Conservation (phyloP, 1,140 invertebrate genomes). For the Lepidurus apus region DNA sequence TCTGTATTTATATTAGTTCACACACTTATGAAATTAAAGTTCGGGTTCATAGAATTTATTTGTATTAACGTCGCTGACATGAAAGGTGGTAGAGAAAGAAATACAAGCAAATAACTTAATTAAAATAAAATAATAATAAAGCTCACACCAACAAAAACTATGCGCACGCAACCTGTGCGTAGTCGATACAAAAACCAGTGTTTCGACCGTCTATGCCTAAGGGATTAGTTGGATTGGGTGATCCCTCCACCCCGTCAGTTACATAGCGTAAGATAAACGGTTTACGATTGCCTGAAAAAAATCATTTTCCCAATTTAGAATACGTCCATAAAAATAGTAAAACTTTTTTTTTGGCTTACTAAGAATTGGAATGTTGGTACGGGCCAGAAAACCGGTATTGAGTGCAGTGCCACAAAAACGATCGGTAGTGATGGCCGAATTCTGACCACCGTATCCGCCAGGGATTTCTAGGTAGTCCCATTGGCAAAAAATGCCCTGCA, state of each 20-base stretch:
- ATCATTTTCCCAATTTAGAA: background rate
- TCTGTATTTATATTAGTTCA: no score
- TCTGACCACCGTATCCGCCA: background rate
- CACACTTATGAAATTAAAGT: no score
- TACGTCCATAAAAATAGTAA: no score
- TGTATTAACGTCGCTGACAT: no score
- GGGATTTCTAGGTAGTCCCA: slow-evolving; percentile 11
- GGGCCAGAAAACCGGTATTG: background rate
- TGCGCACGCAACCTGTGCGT: background rate
- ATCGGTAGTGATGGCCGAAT: background rate
- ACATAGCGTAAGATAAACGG: slow-evolving; percentile 18
- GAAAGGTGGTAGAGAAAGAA: background rate
- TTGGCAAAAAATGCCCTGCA: background rate
- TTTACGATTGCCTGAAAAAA: slow-evolving; percentile 23
- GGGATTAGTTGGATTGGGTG: slow-evolving; percentile 46
- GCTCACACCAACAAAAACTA: background rate
- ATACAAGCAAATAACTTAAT: background rate
- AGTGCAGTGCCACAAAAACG: slow-evolving; percentile 9
- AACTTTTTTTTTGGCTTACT: background rate
- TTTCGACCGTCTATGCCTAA: background rate
- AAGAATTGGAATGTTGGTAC: slow-evolving; percentile 6
- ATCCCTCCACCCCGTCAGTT: slow-evolving; percentile 15
- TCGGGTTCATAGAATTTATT: no score
- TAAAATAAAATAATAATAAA: background rate
- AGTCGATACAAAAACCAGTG: slow-evolving; percentile 1